Base-by-base conservation (phyloP, 2,797 vertebrate species). In the Argya squamiceps region DNA sequence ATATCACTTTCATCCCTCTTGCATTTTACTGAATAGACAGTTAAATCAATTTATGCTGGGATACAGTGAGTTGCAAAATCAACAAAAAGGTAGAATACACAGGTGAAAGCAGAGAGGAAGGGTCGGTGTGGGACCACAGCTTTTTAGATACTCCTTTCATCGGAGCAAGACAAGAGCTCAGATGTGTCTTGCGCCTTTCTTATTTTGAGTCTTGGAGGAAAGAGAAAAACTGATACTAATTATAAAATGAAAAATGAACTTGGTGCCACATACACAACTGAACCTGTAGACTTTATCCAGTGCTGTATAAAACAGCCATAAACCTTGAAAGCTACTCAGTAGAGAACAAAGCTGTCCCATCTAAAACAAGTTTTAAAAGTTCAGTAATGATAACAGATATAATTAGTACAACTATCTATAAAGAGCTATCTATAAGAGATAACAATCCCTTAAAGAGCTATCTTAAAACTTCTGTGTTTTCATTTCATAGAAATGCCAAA, bases 51-150 rank as follows among this genome's bases (percentile, higher is more conserved):
- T 71, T 71, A 5, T 16, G 17, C 30, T 64, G 50, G 23, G n/a
- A 59, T 8, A 37, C 6, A 22, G 6, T n/a, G 24, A 76, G 19
- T 18, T 78, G 18, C 15, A 76, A 67, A 90, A 74, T 70, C 32
- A 88, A 36, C 32, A 53, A 37, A 53, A 80, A n/a, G 7, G 5
- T 39, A 43, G 26, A 69, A 16, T 4, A 24, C 2, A 2, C 10
- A 29, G 9, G 36, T 30, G 12, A 64, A 83, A 75, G n/a, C 26
- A 43, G 36, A 65, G 26, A 43, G 12, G 10, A 91, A 47, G 21
- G 2, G 8, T 34, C 0, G 0, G 6, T 15, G 9, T 27, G 6
- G 5, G 11, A 69, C 7, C 18, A 84, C 22, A 18, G 6, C 24
- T 50, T 87, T 65, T 81, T 7, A 74, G 34, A 49, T 53, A 30